Conservation (phyloP, 2,113 vertebrate species). For the Chaetops frenatus region DNA sequence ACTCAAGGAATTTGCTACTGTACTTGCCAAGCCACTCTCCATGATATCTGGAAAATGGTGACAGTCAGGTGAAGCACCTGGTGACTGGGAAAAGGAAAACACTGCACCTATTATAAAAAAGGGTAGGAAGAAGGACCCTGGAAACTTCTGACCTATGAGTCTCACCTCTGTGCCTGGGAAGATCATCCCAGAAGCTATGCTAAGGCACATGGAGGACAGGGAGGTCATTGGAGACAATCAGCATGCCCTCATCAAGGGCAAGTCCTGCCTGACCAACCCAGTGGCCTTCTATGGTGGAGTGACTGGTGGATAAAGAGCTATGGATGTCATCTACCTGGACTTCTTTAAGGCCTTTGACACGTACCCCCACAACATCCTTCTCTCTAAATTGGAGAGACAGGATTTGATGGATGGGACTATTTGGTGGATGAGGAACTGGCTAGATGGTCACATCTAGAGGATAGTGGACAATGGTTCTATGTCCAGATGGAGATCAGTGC, state of each 20-base stretch:
- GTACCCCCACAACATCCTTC: background rate
- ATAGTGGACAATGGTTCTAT: background rate
- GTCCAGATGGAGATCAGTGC: background rate
- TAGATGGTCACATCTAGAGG: background rate
- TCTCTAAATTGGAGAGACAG: background rate
- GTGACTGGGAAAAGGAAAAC: background rate
- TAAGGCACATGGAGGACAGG: background rate
- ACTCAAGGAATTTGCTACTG: background rate
- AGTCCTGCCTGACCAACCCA: background rate
- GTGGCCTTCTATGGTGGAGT: background rate
- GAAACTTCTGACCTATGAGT: background rate
- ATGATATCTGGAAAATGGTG: background rate
- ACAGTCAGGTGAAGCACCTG: background rate
- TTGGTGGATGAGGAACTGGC: background rate
- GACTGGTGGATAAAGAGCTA: background rate
- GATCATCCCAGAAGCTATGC: background rate
- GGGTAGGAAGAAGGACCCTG: background rate
- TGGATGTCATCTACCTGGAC: too few species aligned
- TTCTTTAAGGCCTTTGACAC: background rate
- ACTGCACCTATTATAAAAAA: background rate
- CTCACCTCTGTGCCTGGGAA: background rate
- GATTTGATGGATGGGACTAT: background rate
- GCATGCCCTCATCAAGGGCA: background rate
- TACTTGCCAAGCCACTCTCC: background rate
- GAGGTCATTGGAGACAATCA: background rate